phyloP scores from a whole-genome alignment of 2,113 vertebrate genomes.

The Nannospalax galili region DNA sequence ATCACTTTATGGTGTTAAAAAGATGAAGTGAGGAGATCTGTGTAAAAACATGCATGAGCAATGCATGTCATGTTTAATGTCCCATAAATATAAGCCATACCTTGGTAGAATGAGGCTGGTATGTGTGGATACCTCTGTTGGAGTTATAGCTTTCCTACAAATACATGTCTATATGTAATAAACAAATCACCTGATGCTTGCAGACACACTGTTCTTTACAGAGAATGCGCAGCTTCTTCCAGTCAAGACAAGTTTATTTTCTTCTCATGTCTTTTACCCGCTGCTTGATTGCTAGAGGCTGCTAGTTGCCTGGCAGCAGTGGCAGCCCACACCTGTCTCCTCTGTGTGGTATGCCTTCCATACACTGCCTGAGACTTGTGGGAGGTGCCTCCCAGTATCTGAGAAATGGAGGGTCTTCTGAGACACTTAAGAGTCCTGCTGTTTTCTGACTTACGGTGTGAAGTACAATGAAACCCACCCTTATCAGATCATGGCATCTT shows the following conservation, averaged over 20 bases:
- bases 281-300: conserved; percentile 45
- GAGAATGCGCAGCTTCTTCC: conserved; percentile 2
- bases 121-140: neutral
- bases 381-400: neutral
- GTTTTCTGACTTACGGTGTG: neutral
- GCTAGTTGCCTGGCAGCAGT: neutral
- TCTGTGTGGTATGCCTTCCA: neutral
- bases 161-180: neutral
- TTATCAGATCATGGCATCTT: neutral
- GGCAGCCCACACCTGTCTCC: neutral
- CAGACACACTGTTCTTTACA: neutral
- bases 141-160: neutral
- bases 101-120: neutral
- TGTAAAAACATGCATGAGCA: neutral
- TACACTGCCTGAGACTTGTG: neutral
- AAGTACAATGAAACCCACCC: neutral
- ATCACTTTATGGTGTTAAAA: neutral
- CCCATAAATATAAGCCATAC: neutral
- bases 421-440: neutral
- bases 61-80: neutral
- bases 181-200: neutral
- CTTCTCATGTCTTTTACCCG: conserved; percentile 36
- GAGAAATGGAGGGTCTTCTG: neutral
- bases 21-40: neutral
- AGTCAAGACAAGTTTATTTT: conserved; percentile 55